Conservation (phyloP, 2,797 vertebrate species). For the Xenentodon cancila region DNA sequence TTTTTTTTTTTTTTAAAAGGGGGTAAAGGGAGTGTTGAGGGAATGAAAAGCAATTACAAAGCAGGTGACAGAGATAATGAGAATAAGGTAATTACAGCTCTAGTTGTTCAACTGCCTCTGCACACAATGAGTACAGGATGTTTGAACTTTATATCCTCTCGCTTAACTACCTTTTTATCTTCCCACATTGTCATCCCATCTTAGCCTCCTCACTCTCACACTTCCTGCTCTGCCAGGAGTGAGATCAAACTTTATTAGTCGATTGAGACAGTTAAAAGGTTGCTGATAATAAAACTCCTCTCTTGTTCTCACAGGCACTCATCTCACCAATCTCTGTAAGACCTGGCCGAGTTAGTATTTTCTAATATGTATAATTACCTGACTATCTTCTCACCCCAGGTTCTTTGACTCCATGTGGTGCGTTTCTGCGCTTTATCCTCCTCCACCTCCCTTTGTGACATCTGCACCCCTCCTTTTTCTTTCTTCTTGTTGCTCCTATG, state of each 20-base stretch:
- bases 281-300: constrained; percentile 34
- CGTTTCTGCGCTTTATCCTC: constrained; percentile 29
- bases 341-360: constrained; percentile 59
- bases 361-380: constrained; percentile 72
- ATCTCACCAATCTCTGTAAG: constrained; percentile 37
- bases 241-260: constrained; percentile 27
- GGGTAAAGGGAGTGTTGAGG: constrained; percentile 7
- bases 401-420: constrained; percentile 32
- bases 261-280: constrained; percentile 51
- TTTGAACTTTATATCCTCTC: constrained; percentile 38
- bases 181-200: constrained; percentile 16
- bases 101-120: constrained; percentile 51
- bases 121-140: constrained; percentile 49
- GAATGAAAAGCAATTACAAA: constrained; percentile 20
- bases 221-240: constrained; percentile 31
- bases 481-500: constrained; percentile 44
- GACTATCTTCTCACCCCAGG: constrained; percentile 30
- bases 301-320: constrained; percentile 9
- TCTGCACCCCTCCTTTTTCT: constrained; percentile 50
- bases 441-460: constrained; percentile 46
- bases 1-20: not conserved
- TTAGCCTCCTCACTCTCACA: constrained; percentile 21
- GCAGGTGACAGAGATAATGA: constrained; percentile 21
- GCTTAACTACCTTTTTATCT: constrained; percentile 37
- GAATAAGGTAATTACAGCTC: constrained; percentile 24